Base-by-base conservation (phyloP, 53 echinoderm and acorn worm species). In the Henricia sp. region DNA sequence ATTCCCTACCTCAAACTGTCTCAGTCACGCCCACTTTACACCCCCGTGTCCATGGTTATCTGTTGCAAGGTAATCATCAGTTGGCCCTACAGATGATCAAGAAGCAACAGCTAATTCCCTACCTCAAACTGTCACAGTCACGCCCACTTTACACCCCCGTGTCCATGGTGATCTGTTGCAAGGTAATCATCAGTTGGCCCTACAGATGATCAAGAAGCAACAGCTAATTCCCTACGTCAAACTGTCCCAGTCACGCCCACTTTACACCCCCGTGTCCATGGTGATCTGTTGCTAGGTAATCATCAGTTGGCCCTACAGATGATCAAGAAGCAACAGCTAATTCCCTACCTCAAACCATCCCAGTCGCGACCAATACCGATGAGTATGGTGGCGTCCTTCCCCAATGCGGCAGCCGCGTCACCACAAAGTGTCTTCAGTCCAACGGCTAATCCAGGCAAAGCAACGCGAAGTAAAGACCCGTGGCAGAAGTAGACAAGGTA, bases 1-100 rank as follows among this genome's bases (percentile, higher is more conserved):
- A n/a, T n/a, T n/a, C n/a, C n/a, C n/a, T n/a, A n/a, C n/a, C n/a
- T n/a, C n/a, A n/a, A n/a, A n/a, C n/a, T n/a, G n/a, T n/a, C n/a
- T n/a, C n/a, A n/a, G n/a, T n/a, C n/a, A n/a, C n/a, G n/a, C n/a
- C n/a, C n/a, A n/a, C n/a, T n/a, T n/a, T n/a, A n/a, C n/a, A n/a
- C n/a, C n/a, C n/a, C n/a, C n/a, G n/a, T 71, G 44, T 58, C 59
- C 62, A 77, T 59, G 42, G 19, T 59, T 8, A 44, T 19, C 16
- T 17, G 34, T 63, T 88, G 19, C 51, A 80, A 95, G 96, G 96
- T 13, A 96, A 92, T 57, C 83, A 91, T 37, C 67, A 85, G 38
- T 52, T 94, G 83, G 97, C 97, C 3, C 84, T 96, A 26, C 94
- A 96, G 84, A 96, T 96, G 97, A 87, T 96, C 0, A 96, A 96